Evolutionary conservation across 2,888 invertebrate genomes (phyloP), one percentile per base, ranked within the genome.

Genomic region (Folsomia manolachei): DNA sequence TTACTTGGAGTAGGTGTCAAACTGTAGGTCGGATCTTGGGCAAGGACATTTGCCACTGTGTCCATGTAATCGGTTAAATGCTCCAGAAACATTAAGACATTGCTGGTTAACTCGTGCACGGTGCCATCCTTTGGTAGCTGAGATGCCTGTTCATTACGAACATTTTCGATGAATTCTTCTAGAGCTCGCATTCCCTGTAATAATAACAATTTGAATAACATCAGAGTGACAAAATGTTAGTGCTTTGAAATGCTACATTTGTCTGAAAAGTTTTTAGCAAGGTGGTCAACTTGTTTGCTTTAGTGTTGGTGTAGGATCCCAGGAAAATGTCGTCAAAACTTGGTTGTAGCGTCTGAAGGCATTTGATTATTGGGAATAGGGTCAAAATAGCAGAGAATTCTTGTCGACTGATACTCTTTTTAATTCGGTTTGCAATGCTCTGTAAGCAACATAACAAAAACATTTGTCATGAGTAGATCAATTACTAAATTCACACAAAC

Each of bases 121-220:
- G 98, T 99, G 73, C 98, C 99, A 87, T 99, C 99, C 83, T 91
- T 92, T 0, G 98, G 96, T 82, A 97, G 89, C 81, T 91, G 90
- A 72, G 90, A 89, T 78, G 90, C 91, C 64, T 87, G 86, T 83
- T 94, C 94, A 25, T 87, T 87, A 75, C 92, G 88, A 27, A 97
- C 89, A 73, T 91, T 93, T 82, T 96, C 96, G 73, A 95, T 89
- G 84, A 97, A 97, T 82, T 95, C 95, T 83, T 97, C 96, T 80
- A 97, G 84, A 9, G 94, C 93, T 83, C 92, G 93, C 51, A 92
- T 89, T 71, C 95, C 95, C 94, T 67, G 27, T 1, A 60, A 94
- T 81, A 52, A 83, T 51, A 83, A 71, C 69, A 56, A n/a, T n/a
- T n/a, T n/a, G n/a, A n/a, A n/a, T n/a, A n/a, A n/a, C n/a, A n/a